Evolutionary conservation across 2,113 vertebrate species (phyloP).

Genomic region (Calidris pugnax): DNA sequence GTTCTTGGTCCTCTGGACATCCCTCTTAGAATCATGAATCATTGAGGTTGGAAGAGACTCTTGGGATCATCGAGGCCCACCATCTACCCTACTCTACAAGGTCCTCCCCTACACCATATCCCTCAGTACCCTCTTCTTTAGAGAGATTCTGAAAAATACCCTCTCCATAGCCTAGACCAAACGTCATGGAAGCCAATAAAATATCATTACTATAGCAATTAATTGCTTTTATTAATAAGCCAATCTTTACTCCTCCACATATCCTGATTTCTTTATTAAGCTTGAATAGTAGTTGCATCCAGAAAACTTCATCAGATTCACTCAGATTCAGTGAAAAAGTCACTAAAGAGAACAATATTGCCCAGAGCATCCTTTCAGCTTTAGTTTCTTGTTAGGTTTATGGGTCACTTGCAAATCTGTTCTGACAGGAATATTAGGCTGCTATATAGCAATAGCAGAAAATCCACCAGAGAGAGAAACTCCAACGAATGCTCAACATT

Average conservation of each 20-base stretch:
- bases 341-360: neutral
- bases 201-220: neutral
- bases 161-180: neutral
- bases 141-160: neutral
- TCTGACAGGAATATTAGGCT: conserved; percentile 48
- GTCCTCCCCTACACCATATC: too few relatives aligned
- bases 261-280: neutral
- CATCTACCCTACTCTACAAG: too few relatives aligned
- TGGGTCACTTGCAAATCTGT: conserved; percentile 53
- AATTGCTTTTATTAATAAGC: neutral
- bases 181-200: neutral
- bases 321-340: neutral
- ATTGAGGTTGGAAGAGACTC: too few relatives aligned
- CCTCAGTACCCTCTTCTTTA: neutral
- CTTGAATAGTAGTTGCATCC: neutral
- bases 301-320: neutral
- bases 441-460: neutral
- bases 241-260: neutral
- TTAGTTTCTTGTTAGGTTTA: conserved; percentile 26
- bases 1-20: neutral
- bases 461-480: conserved; percentile 51
- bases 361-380: conserved; percentile 32
- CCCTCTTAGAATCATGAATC: too few relatives aligned
- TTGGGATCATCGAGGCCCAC: too few relatives aligned
- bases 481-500: conserved; percentile 15